Evolutionary conservation across 1,140 invertebrate species (phyloP).

Genomic region (Penaeus indicus): DNA sequence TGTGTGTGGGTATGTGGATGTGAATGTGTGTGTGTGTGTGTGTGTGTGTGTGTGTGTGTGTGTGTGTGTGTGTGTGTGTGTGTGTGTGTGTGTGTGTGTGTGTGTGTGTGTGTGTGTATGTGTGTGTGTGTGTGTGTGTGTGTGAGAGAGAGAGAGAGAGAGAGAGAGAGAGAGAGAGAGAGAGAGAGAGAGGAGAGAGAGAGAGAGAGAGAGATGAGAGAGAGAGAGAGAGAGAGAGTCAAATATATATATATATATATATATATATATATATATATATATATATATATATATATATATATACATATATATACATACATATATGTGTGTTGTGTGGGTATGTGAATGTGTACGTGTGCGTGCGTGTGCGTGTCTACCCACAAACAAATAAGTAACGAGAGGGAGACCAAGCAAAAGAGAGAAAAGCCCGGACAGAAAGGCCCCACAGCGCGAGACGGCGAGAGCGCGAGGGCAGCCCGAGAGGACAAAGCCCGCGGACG

Average conservation of each 20-base stretch:
- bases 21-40: too few species aligned
- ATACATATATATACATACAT: background rate
- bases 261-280: conserved; percentile 22
- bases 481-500: too few species aligned
- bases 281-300: conserved; percentile 14
- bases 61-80: background rate
- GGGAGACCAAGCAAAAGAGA: too few species aligned
- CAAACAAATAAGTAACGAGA: too few species aligned
- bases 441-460: too few species aligned
- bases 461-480: too few species aligned
- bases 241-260: background rate
- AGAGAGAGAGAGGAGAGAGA: conserved; percentile 47
- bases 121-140: background rate
- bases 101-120: background rate
- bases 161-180: conserved; percentile 51
- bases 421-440: too few species aligned
- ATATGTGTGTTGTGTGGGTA: too few species aligned
- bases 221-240: background rate
- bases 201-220: conserved; percentile 42
- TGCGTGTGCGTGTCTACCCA: too few species aligned
- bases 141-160: background rate
- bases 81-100: background rate
- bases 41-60: background rate
- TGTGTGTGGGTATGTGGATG: background rate
- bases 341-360: too few species aligned